A percentile compares a stretch with the other conserved stretches of the same genome.
Conservation (phyloP, 1,140 invertebrate genomes). For the Bombus soroeensis region DNA sequence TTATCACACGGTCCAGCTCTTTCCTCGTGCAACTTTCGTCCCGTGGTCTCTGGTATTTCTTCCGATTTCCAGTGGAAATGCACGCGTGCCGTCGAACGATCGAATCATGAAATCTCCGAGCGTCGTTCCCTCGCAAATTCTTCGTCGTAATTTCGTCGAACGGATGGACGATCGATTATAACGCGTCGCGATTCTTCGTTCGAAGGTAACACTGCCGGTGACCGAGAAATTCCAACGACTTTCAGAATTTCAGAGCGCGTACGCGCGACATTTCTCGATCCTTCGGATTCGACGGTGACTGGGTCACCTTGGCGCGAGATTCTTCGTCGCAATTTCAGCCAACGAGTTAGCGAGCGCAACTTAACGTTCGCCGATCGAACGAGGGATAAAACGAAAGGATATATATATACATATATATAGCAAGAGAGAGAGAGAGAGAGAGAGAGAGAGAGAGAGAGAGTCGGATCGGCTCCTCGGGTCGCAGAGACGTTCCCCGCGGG, state of each 20-base stretch:
- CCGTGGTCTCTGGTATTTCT: conserved; percentile 1
- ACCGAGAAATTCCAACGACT: background rate
- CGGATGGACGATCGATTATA: conserved; percentile 5
- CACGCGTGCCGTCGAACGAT: background rate
- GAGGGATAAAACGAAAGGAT: background rate
- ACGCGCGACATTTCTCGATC: background rate
- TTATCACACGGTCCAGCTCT: conserved; percentile 22
- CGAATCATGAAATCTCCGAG: too few species aligned
- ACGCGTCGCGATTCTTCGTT: background rate
- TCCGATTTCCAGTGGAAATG: background rate
- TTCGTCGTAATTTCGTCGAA: background rate
- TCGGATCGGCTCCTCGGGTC: too few species aligned
- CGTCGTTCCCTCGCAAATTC: background rate
- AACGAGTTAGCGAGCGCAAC: background rate
- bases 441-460: background rate
- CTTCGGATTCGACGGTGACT: background rate
- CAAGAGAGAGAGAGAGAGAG: background rate
- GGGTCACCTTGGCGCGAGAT: conserved; percentile 14
- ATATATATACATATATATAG: background rate
- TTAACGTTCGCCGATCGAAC: background rate
- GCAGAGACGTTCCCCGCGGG: conserved; percentile 7
- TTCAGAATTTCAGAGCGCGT: background rate
- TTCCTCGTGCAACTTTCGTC: background rate
- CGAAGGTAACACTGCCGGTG: background rate
- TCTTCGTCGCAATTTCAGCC: background rate